These are phyloP conservation scores for Drosophila yakuba DNA, from an alignment of 1,140 invertebrate genomes.

Conservation along the genomic window DNA sequence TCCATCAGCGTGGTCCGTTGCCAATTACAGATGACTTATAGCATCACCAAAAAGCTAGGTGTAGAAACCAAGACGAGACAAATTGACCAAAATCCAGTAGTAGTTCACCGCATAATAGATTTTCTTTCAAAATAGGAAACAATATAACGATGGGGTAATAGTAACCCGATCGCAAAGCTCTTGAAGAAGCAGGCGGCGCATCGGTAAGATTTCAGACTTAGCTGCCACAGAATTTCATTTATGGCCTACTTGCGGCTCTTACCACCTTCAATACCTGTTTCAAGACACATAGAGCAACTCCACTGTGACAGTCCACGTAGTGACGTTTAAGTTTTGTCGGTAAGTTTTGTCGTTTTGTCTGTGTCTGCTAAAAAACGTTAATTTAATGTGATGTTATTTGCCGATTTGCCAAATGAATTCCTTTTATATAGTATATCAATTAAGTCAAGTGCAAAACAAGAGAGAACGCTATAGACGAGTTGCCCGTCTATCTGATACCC, in stretches of 20 bases:
- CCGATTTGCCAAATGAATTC: no score
- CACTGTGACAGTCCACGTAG: no score
- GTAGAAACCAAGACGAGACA: constrained; percentile 37
- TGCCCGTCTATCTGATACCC: no score
- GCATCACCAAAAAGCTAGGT: constrained; percentile 5
- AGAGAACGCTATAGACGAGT: no score
- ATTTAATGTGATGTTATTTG: no score
- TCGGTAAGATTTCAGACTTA: constrained; percentile 21
- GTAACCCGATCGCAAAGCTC: constrained; percentile 38
- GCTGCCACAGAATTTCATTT: not conserved
- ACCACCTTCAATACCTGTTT: not conserved
- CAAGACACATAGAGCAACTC: not conserved
- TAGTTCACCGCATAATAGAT: constrained; percentile 56
- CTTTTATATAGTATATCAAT: no score
- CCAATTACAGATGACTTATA: no score
- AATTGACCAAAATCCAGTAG: constrained; percentile 78
- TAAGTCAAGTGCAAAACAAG: no score
- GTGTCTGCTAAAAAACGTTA: no score
- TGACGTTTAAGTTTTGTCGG: no score
- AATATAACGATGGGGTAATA: constrained; percentile 23
- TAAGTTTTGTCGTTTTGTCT: no score
- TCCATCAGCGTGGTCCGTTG: no score
- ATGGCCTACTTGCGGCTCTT: constrained; percentile 39
- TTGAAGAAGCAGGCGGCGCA: constrained; percentile 35
- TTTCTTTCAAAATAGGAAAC: constrained; percentile 48